Conservation (phyloP, 92 coral and sea anemone genomes). For the Actinernus sp. region DNA sequence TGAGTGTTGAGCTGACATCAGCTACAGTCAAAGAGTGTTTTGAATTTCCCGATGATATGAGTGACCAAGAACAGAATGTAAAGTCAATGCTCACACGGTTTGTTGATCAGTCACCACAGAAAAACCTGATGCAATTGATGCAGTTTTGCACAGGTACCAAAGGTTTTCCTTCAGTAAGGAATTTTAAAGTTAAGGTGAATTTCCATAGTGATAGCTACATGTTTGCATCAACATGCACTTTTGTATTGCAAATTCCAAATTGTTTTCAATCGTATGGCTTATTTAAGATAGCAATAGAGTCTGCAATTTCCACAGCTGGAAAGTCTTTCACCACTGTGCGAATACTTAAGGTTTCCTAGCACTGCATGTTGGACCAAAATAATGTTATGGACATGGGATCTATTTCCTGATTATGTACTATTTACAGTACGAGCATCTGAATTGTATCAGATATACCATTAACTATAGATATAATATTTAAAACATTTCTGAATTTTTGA, state of each 20-base stretch:
- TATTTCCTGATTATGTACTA: no score
- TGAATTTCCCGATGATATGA: slow-evolving; percentile 4
- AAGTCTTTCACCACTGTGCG: slow-evolving; percentile 11
- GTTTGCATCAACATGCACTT: slow-evolving; percentile 16
- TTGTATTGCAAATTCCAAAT: slow-evolving; percentile 7
- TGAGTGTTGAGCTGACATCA: slow-evolving; percentile 1
- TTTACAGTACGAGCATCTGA: no score
- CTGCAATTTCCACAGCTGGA: slow-evolving; percentile 12
- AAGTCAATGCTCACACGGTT: slow-evolving; percentile 4
- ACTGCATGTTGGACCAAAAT: no score
- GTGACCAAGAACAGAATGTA: slow-evolving; percentile 20
- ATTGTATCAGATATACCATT: no score
- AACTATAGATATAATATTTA: no score
- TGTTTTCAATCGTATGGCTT: slow-evolving; percentile 5
- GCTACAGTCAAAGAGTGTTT: slow-evolving; percentile 8
- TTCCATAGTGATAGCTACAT: slow-evolving; percentile 14
- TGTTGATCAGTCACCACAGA: slow-evolving; percentile 8
- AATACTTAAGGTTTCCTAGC: no score
- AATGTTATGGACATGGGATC: no score
- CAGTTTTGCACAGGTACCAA: slow-evolving; percentile 27
- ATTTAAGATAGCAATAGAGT: slow-evolving; percentile 2
- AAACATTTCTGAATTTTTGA: no score
- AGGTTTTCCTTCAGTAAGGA: slow-evolving; percentile 16
- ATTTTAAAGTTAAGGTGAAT: slow-evolving; percentile 1
- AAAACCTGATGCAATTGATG: slow-evolving; percentile 16